Conservation (phyloP, 1,140 invertebrate species). For the Plectus sambesii region DNA sequence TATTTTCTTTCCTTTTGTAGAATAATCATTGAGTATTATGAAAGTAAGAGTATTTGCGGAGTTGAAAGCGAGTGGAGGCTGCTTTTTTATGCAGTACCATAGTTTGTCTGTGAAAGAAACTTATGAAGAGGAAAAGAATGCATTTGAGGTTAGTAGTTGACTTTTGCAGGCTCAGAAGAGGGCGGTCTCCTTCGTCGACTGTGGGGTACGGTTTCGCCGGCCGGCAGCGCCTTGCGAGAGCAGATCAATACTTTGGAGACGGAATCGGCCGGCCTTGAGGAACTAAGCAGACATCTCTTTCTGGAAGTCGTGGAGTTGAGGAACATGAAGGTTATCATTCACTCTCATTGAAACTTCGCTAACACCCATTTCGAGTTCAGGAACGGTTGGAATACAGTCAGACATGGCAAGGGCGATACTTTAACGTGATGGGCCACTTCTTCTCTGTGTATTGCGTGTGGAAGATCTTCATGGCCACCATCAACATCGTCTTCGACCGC, state of each 20-base stretch:
- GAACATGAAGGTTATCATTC: conserved; percentile 64
- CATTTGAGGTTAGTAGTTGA: too few relatives aligned
- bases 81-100: too few relatives aligned
- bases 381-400: conserved; percentile 79
- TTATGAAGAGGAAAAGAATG: too few relatives aligned
- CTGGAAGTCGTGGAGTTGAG: conserved; percentile 85
- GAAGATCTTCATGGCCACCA: conserved; percentile 92
- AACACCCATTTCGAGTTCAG: conserved; percentile 41
- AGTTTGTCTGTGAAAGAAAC: too few relatives aligned
- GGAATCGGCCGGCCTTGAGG: conserved; percentile 77
- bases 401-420: conserved; percentile 95
- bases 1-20: too few relatives aligned
- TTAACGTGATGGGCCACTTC: conserved; percentile 95
- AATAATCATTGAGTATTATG: too few relatives aligned
- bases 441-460: conserved; percentile 96
- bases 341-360: too few relatives aligned
- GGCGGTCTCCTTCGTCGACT: conserved; percentile 32
- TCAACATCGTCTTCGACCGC: conserved; percentile 97
- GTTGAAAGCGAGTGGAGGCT: too few relatives aligned
- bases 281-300: conserved; percentile 82
- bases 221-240: conserved; percentile 20
- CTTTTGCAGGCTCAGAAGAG: conserved; percentile 13
- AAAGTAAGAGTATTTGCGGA: too few relatives aligned
- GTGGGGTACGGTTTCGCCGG: conserved; percentile 27
- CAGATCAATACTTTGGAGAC: conserved; percentile 60